These are phyloP conservation scores for Martes flavigula DNA, from an alignment of 2,797 vertebrate genomes.

Conservation along the genomic window DNA sequence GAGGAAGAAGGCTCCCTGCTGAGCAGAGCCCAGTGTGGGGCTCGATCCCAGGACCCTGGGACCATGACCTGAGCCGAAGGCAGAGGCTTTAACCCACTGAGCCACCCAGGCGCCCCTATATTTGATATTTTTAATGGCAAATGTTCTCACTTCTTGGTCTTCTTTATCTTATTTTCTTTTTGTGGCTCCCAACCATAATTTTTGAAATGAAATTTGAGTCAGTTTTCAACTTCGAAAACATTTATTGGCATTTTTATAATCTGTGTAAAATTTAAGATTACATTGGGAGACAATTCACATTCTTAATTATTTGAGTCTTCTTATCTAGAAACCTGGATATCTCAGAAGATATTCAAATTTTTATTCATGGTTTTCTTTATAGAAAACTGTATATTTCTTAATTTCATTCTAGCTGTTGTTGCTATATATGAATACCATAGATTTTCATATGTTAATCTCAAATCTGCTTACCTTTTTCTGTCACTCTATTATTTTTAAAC, in stretches of 20 bases:
- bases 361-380: background rate
- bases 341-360: background rate
- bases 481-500: background rate
- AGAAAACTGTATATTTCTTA: background rate
- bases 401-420: background rate
- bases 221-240: background rate
- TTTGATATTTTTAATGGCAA: background rate
- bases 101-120: background rate
- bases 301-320: background rate
- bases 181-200: background rate
- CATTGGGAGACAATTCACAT: background rate
- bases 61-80: too few species aligned
- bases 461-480: background rate
- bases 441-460: background rate
- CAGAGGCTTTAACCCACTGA: too few species aligned
- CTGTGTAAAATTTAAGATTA: background rate
- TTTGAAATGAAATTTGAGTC: background rate
- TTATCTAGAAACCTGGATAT: background rate
- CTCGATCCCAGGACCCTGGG: too few species aligned
- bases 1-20: too few species aligned
- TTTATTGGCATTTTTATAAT: background rate
- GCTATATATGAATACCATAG: background rate
- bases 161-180: background rate
- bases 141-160: background rate
- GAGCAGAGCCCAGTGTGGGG: too few species aligned